Evolutionary conservation across 2,888 invertebrate species (phyloP).

Genomic region (Crossocerus cetratus): DNA sequence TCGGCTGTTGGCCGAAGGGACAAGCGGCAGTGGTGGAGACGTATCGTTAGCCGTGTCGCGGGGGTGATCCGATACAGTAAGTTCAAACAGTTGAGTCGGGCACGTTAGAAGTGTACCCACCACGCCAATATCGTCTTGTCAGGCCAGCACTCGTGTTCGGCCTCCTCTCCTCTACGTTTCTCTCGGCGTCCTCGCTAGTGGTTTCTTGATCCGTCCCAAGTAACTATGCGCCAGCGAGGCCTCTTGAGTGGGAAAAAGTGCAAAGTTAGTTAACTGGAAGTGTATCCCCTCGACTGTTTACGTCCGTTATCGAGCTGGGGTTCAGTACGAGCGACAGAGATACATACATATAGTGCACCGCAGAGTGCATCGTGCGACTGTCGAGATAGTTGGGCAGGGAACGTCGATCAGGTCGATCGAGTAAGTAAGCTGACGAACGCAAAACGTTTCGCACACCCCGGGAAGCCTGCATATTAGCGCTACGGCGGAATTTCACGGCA

Average conservation of each 20-base stretch:
- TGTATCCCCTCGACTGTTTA: slow-evolving; percentile 12
- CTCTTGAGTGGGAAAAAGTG: slow-evolving; percentile 4
- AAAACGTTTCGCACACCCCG: background rate
- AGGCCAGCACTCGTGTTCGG: slow-evolving; percentile 18
- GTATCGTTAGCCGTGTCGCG: slow-evolving; percentile 7
- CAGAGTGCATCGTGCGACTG: slow-evolving; percentile 4
- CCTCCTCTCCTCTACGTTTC: slow-evolving; percentile 12
- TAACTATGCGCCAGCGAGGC: background rate
- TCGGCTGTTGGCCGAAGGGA: slow-evolving; percentile 8
- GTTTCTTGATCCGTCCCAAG: slow-evolving; percentile 1
- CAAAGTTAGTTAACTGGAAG: slow-evolving; percentile 8
- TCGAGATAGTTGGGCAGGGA: slow-evolving; percentile 17
- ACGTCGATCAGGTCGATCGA: slow-evolving; percentile 4
- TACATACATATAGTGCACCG: slow-evolving; percentile 16
- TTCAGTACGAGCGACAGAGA: slow-evolving; percentile 8
- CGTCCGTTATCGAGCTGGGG: slow-evolving; percentile 12
- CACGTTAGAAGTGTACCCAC: slow-evolving; percentile 12
- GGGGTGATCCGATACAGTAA: slow-evolving; percentile 16
- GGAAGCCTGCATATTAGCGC: background rate
- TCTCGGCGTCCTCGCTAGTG: slow-evolving; percentile 4
- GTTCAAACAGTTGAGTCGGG: slow-evolving; percentile 19
- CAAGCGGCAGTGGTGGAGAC: slow-evolving; percentile 1
- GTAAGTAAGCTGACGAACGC: background rate
- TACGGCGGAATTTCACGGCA: background rate
- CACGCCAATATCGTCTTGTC: slow-evolving; percentile 32